Base-by-base conservation (phyloP, 2,888 invertebrate species). In the Polylopha cassiicola region DNA sequence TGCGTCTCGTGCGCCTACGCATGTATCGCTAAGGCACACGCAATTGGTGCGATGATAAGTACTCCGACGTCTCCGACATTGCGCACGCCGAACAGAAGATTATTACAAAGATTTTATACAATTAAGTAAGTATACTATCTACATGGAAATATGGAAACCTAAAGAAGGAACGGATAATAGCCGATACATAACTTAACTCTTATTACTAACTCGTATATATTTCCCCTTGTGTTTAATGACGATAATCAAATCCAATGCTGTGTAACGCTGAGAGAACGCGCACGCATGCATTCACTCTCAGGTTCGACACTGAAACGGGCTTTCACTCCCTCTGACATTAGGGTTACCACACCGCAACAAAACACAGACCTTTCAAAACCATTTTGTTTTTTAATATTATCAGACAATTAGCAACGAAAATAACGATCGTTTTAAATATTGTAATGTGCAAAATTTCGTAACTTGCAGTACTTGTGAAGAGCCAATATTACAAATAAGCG, bases 1-100 rank as follows among this genome's bases (percentile, higher is more conserved):
- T n/a, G 55, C 52, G 51, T 22, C 32, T 53, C 56, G 43, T 49
- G 63, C 67, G 66, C 76, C 72, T 61, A 73, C 74, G 65, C 68
- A 39, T n/a, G n/a, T 27, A 38, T 32, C 29, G 30, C 1, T 24
- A 33, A 34, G 21, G 14, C 18, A 18, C 18, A 26, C 13, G n/a
- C n/a, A n/a, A n/a, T n/a, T n/a, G n/a, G n/a, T n/a, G n/a, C n/a
- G n/a, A n/a, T n/a, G n/a, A n/a, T n/a, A n/a, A n/a, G n/a, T n/a
- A n/a, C n/a, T n/a, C n/a, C n/a, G n/a, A n/a, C n/a, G n/a, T n/a
- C n/a, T n/a, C n/a, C n/a, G n/a, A n/a, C n/a, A n/a, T n/a, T n/a
- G n/a, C n/a, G n/a, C n/a, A n/a, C n/a, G n/a, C n/a, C n/a, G n/a
- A n/a, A n/a, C n/a, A n/a, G n/a, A n/a, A n/a, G n/a, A n/a, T n/a